phyloP scores from a whole-genome alignment of 1,140 invertebrate genomes.

The Hypothenemus hampei region DNA sequence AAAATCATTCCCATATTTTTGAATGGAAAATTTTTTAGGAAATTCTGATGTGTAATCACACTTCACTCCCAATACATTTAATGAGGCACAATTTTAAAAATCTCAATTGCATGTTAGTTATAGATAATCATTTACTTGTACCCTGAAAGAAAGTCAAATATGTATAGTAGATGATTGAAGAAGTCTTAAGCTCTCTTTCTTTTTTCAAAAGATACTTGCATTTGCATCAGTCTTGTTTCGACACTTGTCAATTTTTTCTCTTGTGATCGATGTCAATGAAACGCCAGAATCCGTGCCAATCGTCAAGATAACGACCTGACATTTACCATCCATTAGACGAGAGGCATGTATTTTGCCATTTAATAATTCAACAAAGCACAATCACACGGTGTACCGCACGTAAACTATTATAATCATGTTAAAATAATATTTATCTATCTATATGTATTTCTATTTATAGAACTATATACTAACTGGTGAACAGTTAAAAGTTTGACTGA shows the following conservation, averaged over 20 bases:
- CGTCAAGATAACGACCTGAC: conserved; percentile 45
- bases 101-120: too few species aligned
- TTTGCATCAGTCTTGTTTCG: too few species aligned
- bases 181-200: too few species aligned
- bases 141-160: too few species aligned
- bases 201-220: too few species aligned
- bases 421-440: conserved; percentile 20
- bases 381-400: conserved; percentile 32
- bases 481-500: neutral
- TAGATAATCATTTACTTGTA: too few species aligned
- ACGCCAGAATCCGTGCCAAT: conserved; percentile 28
- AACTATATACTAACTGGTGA: neutral
- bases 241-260: too few species aligned
- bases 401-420: conserved; percentile 15
- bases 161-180: too few species aligned
- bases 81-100: conserved; percentile 34
- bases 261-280: conserved; percentile 42
- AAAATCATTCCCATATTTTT: conserved; percentile 8
- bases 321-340: conserved; percentile 32
- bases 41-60: neutral
- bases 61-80: conserved; percentile 40
- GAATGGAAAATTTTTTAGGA: conserved; percentile 17
- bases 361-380: conserved; percentile 32
- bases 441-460: conserved; percentile 18
- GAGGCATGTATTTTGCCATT: conserved; percentile 24